These are phyloP conservation scores for Hypena proboscidalis DNA, from an alignment of 2,888 invertebrate genomes.

Conservation along the genomic window DNA sequence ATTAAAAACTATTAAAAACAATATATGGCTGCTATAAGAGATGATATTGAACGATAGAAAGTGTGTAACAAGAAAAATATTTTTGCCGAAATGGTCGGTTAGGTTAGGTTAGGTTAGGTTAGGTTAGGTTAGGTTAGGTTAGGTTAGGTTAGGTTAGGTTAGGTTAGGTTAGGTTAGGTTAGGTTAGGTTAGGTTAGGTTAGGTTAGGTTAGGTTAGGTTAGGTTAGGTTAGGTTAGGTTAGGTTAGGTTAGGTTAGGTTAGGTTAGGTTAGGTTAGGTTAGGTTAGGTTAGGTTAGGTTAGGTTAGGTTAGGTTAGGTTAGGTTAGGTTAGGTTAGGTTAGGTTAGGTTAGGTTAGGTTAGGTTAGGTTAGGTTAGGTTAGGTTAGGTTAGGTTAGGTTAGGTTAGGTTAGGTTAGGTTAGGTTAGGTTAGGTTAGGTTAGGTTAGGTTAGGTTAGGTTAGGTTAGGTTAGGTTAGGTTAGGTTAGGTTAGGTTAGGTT, in stretches of 20 bases:
- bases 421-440: slow-evolving; percentile 10
- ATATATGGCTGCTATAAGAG: no score
- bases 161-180: slow-evolving; percentile 23
- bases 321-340: slow-evolving; percentile 18
- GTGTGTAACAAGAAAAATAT: no score
- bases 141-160: slow-evolving; percentile 26
- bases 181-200: slow-evolving; percentile 30
- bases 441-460: slow-evolving; percentile 8
- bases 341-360: slow-evolving; percentile 20
- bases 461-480: slow-evolving; percentile 9
- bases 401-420: slow-evolving; percentile 11
- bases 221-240: slow-evolving; percentile 43
- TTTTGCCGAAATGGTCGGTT: no score
- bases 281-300: slow-evolving; percentile 22
- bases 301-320: slow-evolving; percentile 22
- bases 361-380: slow-evolving; percentile 19
- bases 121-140: slow-evolving; percentile 24
- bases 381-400: slow-evolving; percentile 10
- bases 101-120: slow-evolving; percentile 39
- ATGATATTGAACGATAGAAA: no score
- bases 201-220: slow-evolving; percentile 39
- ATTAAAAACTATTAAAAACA: no score
- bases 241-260: slow-evolving; percentile 43
- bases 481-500: slow-evolving; percentile 15
- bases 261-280: slow-evolving; percentile 39